Conservation (phyloP, 2,797 vertebrate genomes). For the Silurus lanzhouensis region DNA sequence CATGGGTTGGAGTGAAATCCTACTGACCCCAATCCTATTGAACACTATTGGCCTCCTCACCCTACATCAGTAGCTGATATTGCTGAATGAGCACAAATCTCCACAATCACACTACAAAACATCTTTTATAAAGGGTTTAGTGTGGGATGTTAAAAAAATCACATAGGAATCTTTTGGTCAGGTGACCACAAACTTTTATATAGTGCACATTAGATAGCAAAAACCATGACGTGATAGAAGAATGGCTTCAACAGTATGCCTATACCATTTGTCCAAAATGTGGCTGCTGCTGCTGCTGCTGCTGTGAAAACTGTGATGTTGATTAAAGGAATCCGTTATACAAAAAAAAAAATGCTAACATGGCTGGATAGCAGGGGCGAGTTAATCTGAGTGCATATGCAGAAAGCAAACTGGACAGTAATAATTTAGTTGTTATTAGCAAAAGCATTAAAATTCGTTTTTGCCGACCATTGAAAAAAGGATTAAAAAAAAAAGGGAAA, state of each 20-base stretch:
- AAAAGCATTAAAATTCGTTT: background rate
- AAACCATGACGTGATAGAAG: background rate
- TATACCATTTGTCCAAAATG: conserved; percentile 32
- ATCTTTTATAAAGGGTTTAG: too few relatives aligned
- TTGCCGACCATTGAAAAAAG: conserved; percentile 5
- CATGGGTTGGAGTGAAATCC: too few relatives aligned
- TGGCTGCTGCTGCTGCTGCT: conserved; percentile 15
- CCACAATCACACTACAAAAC: too few relatives aligned
- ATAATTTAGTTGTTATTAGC: background rate
- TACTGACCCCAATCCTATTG: too few relatives aligned
- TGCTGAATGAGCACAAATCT: too few relatives aligned
- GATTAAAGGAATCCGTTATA: conserved; percentile 1
- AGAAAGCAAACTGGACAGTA: background rate
- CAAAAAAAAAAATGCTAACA: background rate
- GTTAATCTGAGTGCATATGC: background rate
- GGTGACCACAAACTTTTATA: too few relatives aligned
- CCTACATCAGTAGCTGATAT: too few relatives aligned
- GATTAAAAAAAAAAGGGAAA: background rate
- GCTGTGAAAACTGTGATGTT: conserved; percentile 14
- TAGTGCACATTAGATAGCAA: conserved; percentile 16
- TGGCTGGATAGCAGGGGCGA: background rate
- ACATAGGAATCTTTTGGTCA: too few relatives aligned
- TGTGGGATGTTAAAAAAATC: too few relatives aligned
- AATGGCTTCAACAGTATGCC: conserved; percentile 46
- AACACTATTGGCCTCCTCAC: too few relatives aligned